These are phyloP conservation scores for Grapholita molesta DNA, from an alignment of 1,140 invertebrate genomes.

Conservation along the genomic window DNA sequence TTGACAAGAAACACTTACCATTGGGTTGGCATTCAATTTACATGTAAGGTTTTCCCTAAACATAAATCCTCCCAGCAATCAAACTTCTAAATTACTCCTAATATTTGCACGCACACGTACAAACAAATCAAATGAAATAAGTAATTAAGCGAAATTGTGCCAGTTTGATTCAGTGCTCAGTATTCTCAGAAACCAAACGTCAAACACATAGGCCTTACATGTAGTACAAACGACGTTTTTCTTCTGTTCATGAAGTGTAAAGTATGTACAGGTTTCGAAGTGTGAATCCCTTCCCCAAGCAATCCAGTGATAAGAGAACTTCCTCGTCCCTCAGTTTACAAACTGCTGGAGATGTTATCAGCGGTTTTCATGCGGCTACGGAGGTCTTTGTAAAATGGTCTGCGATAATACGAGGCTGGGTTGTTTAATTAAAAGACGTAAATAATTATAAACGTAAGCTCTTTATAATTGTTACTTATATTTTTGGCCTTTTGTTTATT, in stretches of 20 bases:
- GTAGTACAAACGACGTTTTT: not conserved
- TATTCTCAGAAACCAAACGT: not conserved
- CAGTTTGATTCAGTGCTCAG: not conserved
- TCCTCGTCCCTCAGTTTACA: not conserved
- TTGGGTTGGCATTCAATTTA: too few species aligned
- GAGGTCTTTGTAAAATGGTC: not conserved
- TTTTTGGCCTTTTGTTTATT: not conserved
- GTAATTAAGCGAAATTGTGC: conserved; percentile 8
- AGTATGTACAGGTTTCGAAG: not conserved
- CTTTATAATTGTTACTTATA: not conserved
- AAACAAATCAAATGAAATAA: conserved; percentile 16
- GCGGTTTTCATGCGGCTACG: not conserved
- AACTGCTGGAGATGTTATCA: too few species aligned
- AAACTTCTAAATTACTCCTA: conserved; percentile 2
- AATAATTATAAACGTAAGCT: conserved; percentile 12
- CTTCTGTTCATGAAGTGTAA: not conserved
- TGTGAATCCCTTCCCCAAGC: not conserved
- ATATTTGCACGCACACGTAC: conserved; percentile 3
- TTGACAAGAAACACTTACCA: too few species aligned
- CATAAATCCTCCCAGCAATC: not conserved
- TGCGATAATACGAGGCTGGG: not conserved
- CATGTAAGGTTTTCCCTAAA: too few species aligned
- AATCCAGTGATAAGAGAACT: not conserved
- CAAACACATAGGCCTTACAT: not conserved
- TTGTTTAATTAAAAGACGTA: conserved; percentile 8